A percentile compares a stretch with the other conserved stretches of the same genome.
Evolutionary conservation across 2,113 vertebrate genomes (phyloP).

Genomic region (Eurystomus gularis): DNA sequence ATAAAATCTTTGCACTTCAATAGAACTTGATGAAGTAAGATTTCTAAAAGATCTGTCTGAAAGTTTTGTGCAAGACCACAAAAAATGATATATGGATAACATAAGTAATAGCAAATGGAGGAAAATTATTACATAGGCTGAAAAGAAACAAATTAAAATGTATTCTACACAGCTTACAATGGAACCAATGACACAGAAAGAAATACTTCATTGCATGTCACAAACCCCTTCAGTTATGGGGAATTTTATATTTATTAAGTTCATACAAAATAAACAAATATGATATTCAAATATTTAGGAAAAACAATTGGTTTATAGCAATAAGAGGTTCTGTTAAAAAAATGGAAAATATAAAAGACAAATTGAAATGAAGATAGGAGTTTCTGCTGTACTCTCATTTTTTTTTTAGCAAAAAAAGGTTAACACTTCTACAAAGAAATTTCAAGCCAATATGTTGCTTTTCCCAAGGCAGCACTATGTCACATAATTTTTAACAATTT

Average conservation of each 20-base stretch:
- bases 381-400: not conserved
- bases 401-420: not conserved
- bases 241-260: not conserved
- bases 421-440: not conserved
- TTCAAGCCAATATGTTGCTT: not conserved
- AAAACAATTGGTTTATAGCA: not conserved
- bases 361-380: not conserved
- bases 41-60: not conserved
- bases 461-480: not conserved
- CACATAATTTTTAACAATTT: not conserved
- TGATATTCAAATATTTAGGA: not conserved
- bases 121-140: not conserved
- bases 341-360: not conserved
- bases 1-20: not conserved
- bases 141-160: not conserved
- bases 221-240: not conserved
- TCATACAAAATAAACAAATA: not conserved
- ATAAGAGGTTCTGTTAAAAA: not conserved
- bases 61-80: not conserved
- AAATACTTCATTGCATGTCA: not conserved
- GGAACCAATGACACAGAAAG: not conserved
- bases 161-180: not conserved
- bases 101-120: not conserved
- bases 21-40: not conserved
- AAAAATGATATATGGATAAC: not conserved